A percentile compares a stretch with the other conserved stretches of the same genome.
These are phyloP conservation scores for Caenorhabditis virilis DNA, from an alignment of 2,888 invertebrate genomes.

Conservation along the genomic window DNA sequence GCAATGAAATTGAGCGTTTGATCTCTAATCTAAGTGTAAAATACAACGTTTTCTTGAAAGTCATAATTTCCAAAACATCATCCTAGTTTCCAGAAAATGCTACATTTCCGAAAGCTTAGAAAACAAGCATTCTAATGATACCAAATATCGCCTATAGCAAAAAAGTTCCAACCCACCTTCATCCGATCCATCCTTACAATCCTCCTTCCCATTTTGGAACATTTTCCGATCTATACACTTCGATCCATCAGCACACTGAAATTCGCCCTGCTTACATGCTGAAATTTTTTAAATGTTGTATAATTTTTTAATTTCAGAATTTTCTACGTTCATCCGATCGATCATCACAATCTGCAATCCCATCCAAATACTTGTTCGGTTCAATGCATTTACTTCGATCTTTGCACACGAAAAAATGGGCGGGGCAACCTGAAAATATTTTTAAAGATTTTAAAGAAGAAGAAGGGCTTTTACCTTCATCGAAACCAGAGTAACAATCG, in stretches of 20 bases:
- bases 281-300: slow-evolving; percentile 19
- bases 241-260: slow-evolving; percentile 66
- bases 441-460: no score
- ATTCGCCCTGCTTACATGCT: slow-evolving; percentile 70
- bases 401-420: slow-evolving; percentile 60
- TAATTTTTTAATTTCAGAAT: slow-evolving; percentile 1
- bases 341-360: slow-evolving; percentile 64
- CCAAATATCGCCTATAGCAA: no score
- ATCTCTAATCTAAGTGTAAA: not conserved
- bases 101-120: no score
- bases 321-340: slow-evolving; percentile 69
- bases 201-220: slow-evolving; percentile 69
- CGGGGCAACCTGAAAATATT: slow-evolving; percentile 52
- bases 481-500: slow-evolving; percentile 63
- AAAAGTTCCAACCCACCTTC: no score
- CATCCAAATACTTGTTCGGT: slow-evolving; percentile 55
- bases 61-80: no score
- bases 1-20: no score
- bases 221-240: slow-evolving; percentile 68
- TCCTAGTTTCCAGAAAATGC: no score
- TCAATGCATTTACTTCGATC: slow-evolving; percentile 58
- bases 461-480: no score
- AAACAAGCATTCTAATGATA: no score
- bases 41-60: not conserved
- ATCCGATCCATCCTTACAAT: slow-evolving; percentile 72